phyloP scores from a whole-genome alignment of 2,888 invertebrate genomes.

The Clanis bilineata region DNA sequence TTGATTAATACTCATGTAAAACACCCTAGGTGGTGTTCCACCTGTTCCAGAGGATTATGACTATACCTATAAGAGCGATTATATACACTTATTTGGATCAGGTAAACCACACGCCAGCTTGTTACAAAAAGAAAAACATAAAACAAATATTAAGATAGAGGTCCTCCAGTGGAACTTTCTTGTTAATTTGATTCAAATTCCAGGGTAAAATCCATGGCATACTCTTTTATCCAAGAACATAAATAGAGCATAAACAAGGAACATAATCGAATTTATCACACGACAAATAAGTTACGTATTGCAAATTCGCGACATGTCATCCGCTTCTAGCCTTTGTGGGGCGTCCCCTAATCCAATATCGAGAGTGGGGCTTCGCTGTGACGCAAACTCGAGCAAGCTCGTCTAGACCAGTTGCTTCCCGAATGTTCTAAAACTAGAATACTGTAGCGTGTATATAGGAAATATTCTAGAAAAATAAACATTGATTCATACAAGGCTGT shows the following conservation, averaged over 20 bases:
- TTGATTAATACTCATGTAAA: too few relatives aligned
- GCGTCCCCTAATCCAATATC: constrained; percentile 25
- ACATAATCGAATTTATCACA: constrained; percentile 2
- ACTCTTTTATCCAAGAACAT: not conserved
- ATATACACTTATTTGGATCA: too few relatives aligned
- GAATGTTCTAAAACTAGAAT: not conserved
- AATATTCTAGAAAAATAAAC: too few relatives aligned
- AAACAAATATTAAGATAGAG: too few relatives aligned
- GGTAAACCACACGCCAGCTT: too few relatives aligned
- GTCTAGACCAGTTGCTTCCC: not conserved
- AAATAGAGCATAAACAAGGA: not conserved
- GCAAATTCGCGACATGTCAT: not conserved
- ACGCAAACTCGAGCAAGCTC: constrained; percentile 1
- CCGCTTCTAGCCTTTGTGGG: not conserved
- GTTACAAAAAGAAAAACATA: too few relatives aligned
- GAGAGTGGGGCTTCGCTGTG: constrained; percentile 19
- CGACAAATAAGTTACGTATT: constrained; percentile 4
- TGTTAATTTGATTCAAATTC: too few relatives aligned
- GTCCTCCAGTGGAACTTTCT: too few relatives aligned
- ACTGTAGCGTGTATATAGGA: not conserved
- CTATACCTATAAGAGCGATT: too few relatives aligned
- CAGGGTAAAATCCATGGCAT: not conserved
- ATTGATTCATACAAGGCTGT: too few relatives aligned
- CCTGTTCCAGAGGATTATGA: too few relatives aligned
- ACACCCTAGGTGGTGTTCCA: too few relatives aligned